Base-by-base conservation (phyloP, 2,797 vertebrate genomes). In the Tragopan temminckii region DNA sequence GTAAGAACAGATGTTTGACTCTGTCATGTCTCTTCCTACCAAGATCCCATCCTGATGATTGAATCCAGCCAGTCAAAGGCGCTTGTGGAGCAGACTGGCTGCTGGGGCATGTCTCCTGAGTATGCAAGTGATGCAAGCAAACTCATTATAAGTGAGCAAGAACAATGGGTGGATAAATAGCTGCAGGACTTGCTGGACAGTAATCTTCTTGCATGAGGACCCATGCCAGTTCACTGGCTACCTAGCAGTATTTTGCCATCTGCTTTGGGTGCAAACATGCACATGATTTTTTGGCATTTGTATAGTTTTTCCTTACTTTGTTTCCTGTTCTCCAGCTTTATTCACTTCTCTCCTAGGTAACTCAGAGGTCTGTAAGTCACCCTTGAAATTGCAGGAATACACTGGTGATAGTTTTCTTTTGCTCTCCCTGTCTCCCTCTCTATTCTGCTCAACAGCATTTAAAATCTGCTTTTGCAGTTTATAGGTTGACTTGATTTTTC, bases 221-320 rank as follows among this genome's bases (percentile, higher is more conserved):
- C 43, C 13, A 3, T 0, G 2, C 66, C 31, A 38, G 13, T 55
- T 52, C 21, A 61, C 45, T 0, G 2, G 5, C n/a, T 64, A 24
- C 23, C 4, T 35, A 15, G 25, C 31, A 38, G 18, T 8, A 46
- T 45, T 33, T 78, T 45, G 43, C 20, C 27, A 62, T 76, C 31
- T 29, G 21, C 27, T 16, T 62, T 13, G 17, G n/a, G 21, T 61
- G 48, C 33, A 67, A 5, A 13, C 3, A 8, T 31, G 12, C 52
- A 7, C 74, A 27, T 62, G 31, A 36, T 61, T 75, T 45, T 58
- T 36, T 45, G 77, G 5, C 1, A 23, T 59, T 38, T 69, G 13
- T 20, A 17, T 21, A 53, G 15, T 8, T 53, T 70, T 78, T 45
- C 21, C 8, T 82, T 75, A 35, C 27, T 62, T 79, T 67, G 6